Base-by-base conservation (phyloP, 2,888 invertebrate genomes). In the Drepana falcataria region DNA sequence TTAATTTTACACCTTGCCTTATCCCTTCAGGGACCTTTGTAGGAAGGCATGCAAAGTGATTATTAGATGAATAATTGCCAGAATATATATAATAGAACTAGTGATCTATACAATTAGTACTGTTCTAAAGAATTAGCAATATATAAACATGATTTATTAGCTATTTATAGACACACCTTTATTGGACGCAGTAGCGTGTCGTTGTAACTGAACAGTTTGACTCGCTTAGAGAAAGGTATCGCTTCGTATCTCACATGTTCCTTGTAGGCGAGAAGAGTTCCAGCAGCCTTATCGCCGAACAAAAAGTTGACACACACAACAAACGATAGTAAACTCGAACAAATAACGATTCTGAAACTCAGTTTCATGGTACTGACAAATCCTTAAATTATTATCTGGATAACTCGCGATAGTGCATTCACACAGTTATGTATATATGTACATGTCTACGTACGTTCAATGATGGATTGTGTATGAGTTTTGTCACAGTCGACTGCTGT, bases 241-340 rank as follows among this genome's bases (percentile, higher is more conserved):
- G 81, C 79, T 62, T 78, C 79, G 44, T 74, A 75, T 51, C 69
- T 69, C 44, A 82, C 62, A 48, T 72, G 78, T 7, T 69, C 74
- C 7, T 71, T 66, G 41, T 66, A 61, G 40, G 73, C 61, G 44
- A 76, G 34, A 37, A 54, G 68, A 0, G 68, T 66, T 4, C 64
- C 49, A 0, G 60, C 55, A 2, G 68, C 65, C 48, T 72, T 71
- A 41, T 68, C 65, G 0, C 81, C 81, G n/a, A 77, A 81, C 47
- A 73, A 68, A 47, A 73, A 77, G 7, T 72, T 75, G 2, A 62
- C 67, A 55, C 75, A 68, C 48, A 71, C 48, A 52, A 71, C 78
- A 54, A 68, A 64, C n/a, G 63, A 64, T 2, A 72, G 35, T 40
- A 71, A 49, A 49, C 70, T 64, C 35, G 66, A 56, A 48, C 64